Base-by-base conservation (phyloP, 2,797 vertebrate genomes). In the Eleutherodactylus coqui region DNA sequence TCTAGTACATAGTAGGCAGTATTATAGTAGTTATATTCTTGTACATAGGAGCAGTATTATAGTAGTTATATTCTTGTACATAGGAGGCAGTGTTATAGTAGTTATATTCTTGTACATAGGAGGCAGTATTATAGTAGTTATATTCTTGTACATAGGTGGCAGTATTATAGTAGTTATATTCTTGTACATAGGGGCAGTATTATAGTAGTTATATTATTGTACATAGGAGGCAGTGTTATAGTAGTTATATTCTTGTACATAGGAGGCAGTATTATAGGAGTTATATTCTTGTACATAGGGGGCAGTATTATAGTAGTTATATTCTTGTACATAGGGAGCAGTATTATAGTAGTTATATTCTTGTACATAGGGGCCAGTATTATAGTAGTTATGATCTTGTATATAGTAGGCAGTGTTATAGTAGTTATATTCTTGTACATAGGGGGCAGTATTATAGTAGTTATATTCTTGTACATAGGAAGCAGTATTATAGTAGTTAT, bases 101-200 rank as follows among this genome's bases (percentile, higher is more conserved):
- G 6, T 49, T 49, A 49, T 49, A 49, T 49, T 49, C 13, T 49
- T 49, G 13, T 9, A 49, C 14, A 49, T 14, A 9, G 13, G 47
- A 14, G 4, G 47, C 47, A 49, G 47, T 49, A 49, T 8, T 49
- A 49, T 9, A 49, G 47, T 49, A n/a, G n/a, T 49, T 49, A 49
- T 9, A 49, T 9, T 49, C 47, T 49, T 49, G 47, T 49, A 49
- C 10, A 49, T 49, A 49, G 47, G n/a, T n/a, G n/a, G 60, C 60
- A 64, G 60, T 34, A 60, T 64, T 64, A 64, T 64, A 64, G 60
- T 34, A 64, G 60, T 64, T 64, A 64, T 64, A 64, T 64, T 64
- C 29, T 64, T n/a, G n/a, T n/a, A n/a, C n/a, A n/a, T n/a, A n/a
- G n/a, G n/a, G n/a, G n/a, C n/a, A n/a, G n/a, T n/a, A n/a, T n/a